Percentiles rank a stretch among this genome's conserved stretches.
Conservation (phyloP, 1,140 invertebrate genomes). For the Harpegnathos saltator region DNA sequence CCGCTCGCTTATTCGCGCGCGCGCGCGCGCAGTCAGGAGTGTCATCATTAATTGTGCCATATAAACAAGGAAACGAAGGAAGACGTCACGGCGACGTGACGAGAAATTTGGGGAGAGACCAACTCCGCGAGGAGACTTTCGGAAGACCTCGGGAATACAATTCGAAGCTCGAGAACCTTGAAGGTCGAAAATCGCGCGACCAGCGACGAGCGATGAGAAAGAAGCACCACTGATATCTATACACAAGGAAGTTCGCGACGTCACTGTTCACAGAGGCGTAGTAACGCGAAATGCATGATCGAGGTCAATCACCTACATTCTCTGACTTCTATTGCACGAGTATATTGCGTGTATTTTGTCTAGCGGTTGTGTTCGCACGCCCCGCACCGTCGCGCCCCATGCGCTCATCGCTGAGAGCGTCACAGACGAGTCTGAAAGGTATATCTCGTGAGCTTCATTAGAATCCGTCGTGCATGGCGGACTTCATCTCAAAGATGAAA, state of each 20-base stretch:
- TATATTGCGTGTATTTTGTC: conserved; percentile 35
- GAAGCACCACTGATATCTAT: no score
- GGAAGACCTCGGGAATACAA: no score
- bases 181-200: no score
- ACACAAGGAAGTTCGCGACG: no score
- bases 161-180: no score
- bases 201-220: no score
- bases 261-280: background rate
- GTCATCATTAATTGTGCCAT: background rate
- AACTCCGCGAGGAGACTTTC: no score
- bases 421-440: background rate
- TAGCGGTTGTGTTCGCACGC: background rate
- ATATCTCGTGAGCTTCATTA: background rate
- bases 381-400: background rate
- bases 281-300: background rate
- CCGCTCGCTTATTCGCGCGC: background rate
- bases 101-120: background rate
- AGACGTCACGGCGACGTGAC: no score
- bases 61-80: background rate
- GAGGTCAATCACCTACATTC: conserved; percentile 3
- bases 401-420: background rate
- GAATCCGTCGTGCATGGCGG: background rate
- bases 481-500: background rate
- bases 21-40: no score
- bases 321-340: background rate